phyloP scores from a whole-genome alignment of 2,113 vertebrate species.

The Chloroceryle aenea region DNA sequence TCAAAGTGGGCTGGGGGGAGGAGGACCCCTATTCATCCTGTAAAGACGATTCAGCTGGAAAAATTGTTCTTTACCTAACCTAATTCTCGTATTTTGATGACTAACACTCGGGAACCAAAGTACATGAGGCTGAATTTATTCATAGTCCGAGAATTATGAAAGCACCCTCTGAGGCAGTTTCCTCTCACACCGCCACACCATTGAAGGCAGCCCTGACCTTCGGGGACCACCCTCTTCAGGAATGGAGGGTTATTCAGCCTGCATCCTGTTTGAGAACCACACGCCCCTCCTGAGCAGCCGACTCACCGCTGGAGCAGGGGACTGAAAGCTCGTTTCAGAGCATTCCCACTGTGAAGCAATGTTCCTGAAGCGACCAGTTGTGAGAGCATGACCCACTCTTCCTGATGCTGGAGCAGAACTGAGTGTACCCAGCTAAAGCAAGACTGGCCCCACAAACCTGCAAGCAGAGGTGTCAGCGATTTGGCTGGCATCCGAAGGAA shows the following conservation, averaged over 20 bases:
- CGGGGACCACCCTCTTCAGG: slow-evolving; percentile 51
- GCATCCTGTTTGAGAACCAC: slow-evolving; percentile 58
- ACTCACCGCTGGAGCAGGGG: not conserved
- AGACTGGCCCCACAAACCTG: not conserved
- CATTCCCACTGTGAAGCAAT: not conserved
- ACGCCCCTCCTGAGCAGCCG: not conserved
- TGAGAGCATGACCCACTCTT: not conserved
- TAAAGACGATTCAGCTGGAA: not conserved
- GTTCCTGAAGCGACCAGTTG: rapidly evolving
- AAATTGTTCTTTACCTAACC: slow-evolving; percentile 29
- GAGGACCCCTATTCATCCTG: not conserved
- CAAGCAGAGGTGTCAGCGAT: not conserved
- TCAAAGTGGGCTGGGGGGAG: not conserved
- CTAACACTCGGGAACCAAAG: not conserved
- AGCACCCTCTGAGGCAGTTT: slow-evolving; percentile 52
- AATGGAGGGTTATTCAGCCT: slow-evolving; percentile 61
- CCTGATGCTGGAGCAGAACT: not conserved
- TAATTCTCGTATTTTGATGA: slow-evolving; percentile 20
- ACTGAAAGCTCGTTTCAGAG: not conserved
- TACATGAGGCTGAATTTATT: slow-evolving; percentile 22
- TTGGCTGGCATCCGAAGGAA: not conserved
- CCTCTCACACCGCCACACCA: slow-evolving; percentile 43
- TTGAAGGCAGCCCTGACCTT: slow-evolving; percentile 68
- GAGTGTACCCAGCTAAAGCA: not conserved
- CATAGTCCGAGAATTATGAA: slow-evolving; percentile 15